A percentile compares a stretch with the other conserved stretches of the same genome.
Conservation (phyloP, 1,140 invertebrate species). For the Physella acuta region DNA sequence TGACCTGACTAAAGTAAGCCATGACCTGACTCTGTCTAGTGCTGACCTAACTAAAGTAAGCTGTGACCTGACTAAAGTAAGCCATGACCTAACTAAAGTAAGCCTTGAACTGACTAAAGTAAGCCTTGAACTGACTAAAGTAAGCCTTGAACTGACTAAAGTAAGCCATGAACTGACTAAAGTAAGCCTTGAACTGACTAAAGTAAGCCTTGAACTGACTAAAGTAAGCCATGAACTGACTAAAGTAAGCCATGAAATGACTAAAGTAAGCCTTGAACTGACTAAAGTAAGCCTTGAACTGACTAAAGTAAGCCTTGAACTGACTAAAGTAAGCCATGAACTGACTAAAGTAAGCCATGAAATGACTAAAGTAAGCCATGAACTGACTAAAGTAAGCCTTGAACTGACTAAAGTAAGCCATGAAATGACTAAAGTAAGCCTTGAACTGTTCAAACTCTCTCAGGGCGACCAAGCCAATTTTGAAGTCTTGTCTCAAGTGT, state of each 20-base stretch:
- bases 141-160: slow-evolving; percentile 51
- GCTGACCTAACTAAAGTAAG: slow-evolving; percentile 59
- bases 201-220: slow-evolving; percentile 59
- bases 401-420: slow-evolving; percentile 57
- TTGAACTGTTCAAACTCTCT: background rate
- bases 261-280: slow-evolving; percentile 59
- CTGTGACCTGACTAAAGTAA: slow-evolving; percentile 59
- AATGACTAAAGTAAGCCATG: slow-evolving; percentile 57
- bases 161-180: slow-evolving; percentile 59
- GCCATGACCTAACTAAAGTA: slow-evolving; percentile 60
- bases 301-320: slow-evolving; percentile 57
- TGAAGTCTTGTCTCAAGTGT: slow-evolving; percentile 68
- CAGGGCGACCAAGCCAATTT: slow-evolving; percentile 58
- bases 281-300: slow-evolving; percentile 56
- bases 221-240: slow-evolving; percentile 57
- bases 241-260: slow-evolving; percentile 58
- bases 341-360: slow-evolving; percentile 60
- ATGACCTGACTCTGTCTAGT: too few species aligned
- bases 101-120: slow-evolving; percentile 51
- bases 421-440: slow-evolving; percentile 58
- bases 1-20: slow-evolving; percentile 58
- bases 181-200: slow-evolving; percentile 50
- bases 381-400: slow-evolving; percentile 56
- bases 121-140: slow-evolving; percentile 59
- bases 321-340: slow-evolving; percentile 56